These are phyloP conservation scores for Meles meles DNA, from an alignment of 2,113 vertebrate genomes.

Conservation along the genomic window DNA sequence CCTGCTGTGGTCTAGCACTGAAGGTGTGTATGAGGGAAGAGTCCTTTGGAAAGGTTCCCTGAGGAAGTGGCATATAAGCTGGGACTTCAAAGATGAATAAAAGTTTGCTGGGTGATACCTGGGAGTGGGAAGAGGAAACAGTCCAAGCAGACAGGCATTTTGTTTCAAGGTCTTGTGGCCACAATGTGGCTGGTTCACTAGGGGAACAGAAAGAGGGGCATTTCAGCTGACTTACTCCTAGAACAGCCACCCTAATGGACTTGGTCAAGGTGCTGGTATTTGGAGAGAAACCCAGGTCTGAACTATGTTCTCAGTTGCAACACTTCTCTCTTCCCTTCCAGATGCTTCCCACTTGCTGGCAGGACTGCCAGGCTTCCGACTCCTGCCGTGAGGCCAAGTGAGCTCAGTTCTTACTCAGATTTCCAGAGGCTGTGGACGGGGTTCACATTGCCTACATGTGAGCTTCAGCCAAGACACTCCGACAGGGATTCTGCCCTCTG, in stretches of 20 bases:
- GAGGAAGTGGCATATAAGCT: neutral
- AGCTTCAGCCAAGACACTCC: neutral
- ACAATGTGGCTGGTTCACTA: neutral
- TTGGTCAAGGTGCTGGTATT: neutral
- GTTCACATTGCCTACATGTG: neutral
- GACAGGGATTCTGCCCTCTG: neutral
- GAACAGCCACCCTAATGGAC: neutral
- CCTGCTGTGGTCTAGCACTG: neutral
- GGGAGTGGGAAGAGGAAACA: neutral
- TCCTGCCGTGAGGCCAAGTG: neutral
- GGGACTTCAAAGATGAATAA: neutral
- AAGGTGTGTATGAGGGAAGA: neutral
- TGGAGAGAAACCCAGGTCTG: neutral
- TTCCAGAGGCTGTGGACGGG: neutral
- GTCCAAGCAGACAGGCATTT: neutral
- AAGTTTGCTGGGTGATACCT: neutral
- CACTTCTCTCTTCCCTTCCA: conserved; percentile 76
- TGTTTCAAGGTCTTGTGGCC: neutral
- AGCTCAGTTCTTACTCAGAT: neutral
- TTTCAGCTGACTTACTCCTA: neutral
- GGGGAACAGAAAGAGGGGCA: neutral
- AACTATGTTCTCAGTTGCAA: neutral
- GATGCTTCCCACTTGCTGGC: neutral
- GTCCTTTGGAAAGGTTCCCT: neutral
- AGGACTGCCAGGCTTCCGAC: neutral